Evolutionary conservation across 2,888 invertebrate species (phyloP).

Genomic region (Bellardia bayeri): DNA sequence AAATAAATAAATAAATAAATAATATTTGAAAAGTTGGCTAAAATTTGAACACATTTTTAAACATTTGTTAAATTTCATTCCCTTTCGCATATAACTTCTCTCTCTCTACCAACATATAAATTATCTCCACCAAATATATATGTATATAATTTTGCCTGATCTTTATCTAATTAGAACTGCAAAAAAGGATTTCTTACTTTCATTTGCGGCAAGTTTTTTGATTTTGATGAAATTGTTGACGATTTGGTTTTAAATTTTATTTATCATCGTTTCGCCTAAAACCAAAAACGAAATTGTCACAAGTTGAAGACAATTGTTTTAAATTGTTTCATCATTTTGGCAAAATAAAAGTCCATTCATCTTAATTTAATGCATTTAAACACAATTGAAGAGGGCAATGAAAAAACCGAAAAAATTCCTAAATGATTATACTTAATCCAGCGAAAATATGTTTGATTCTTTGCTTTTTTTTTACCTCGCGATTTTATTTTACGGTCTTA

Average conservation of each 20-base stretch:
- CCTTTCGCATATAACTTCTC: no score
- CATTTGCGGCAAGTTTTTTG: conserved; percentile 46
- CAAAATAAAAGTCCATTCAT: conserved; percentile 54
- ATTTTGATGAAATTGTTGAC: conserved; percentile 50
- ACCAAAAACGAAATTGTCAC: not conserved
- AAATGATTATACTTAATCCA: conserved; percentile 72
- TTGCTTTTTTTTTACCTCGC: not conserved
- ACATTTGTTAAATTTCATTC: no score
- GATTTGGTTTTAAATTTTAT: conserved; percentile 36
- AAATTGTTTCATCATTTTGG: conserved; percentile 60
- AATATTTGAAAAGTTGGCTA: no score
- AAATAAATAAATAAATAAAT: no score
- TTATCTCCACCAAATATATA: not conserved
- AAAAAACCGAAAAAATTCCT: conserved; percentile 59
- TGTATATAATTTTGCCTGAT: not conserved
- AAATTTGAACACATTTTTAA: no score
- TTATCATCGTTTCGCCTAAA: conserved; percentile 53
- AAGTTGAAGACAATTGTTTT: conserved; percentile 44
- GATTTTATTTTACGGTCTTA: conserved; percentile 15
- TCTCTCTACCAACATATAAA: not conserved
- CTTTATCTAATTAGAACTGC: conserved; percentile 1
- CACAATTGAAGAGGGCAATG: conserved; percentile 16
- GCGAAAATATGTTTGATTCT: conserved; percentile 60
- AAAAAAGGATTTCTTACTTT: conserved; percentile 14
- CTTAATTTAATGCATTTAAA: conserved; percentile 54